phyloP scores from a whole-genome alignment of 2,888 invertebrate genomes.

The Coelopa pilipes region DNA sequence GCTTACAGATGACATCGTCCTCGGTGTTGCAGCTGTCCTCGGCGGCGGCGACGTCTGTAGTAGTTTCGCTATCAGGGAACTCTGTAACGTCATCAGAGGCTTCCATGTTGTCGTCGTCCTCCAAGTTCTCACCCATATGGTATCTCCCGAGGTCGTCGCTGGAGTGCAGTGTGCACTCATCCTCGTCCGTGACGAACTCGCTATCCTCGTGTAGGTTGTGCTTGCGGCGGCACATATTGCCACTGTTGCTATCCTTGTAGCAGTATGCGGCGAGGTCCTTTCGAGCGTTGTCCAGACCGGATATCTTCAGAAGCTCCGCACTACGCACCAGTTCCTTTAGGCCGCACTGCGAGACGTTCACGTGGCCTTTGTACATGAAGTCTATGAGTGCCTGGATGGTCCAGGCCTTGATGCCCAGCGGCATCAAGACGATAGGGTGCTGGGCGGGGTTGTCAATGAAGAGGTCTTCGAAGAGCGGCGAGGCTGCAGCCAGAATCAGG shows the following conservation, averaged over 20 bases:
- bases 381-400: conserved; percentile 83
- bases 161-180: not conserved
- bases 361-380: conserved; percentile 87
- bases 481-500: conserved; percentile 82
- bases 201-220: not conserved
- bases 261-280: conserved; percentile 3
- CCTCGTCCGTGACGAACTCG: not conserved
- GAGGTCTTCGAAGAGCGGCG: conserved; percentile 72
- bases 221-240: not conserved
- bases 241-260: not conserved
- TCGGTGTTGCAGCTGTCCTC: not conserved
- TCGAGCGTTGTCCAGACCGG: conserved; percentile 67
- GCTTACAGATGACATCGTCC: too few relatives aligned
- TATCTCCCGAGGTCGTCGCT: not conserved
- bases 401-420: conserved; percentile 82
- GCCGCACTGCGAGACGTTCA: conserved; percentile 82
- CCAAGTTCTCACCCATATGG: not conserved
- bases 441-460: conserved; percentile 74
- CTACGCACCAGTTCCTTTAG: conserved; percentile 79
- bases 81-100: not conserved
- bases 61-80: not conserved
- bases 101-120: not conserved
- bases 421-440: conserved; percentile 79
- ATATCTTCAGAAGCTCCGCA: conserved; percentile 81
- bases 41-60: not conserved